phyloP scores from a whole-genome alignment of 2,797 vertebrate genomes.

The Gymnothorax javanicus region DNA sequence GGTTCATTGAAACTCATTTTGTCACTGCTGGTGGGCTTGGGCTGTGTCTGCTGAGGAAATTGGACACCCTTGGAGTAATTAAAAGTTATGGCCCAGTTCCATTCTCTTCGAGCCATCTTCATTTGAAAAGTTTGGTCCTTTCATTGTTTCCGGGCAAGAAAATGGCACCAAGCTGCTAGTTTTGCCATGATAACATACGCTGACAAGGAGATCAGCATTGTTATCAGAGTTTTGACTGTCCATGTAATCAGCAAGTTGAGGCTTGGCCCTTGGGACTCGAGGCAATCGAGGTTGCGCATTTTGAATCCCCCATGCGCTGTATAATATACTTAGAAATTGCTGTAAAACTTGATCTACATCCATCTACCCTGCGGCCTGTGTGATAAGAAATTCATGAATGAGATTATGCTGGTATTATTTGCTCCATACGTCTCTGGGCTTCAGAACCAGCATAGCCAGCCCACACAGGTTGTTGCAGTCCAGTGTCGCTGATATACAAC shows the following conservation, averaged over 20 bases:
- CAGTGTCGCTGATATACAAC: neutral
- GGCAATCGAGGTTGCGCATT: neutral
- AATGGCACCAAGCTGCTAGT: neutral
- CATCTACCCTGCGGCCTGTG: neutral
- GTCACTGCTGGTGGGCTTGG: neutral
- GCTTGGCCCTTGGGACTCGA: neutral
- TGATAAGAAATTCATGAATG: neutral
- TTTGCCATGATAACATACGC: neutral
- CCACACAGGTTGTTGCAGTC: neutral
- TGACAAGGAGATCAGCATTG: neutral
- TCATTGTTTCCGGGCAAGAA: neutral
- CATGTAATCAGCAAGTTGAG: neutral
- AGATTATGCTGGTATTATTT: neutral
- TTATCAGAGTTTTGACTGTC: neutral
- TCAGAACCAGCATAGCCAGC: neutral
- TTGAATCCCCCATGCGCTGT: neutral
- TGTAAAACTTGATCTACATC: neutral
- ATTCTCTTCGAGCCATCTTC: neutral
- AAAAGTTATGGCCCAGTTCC: slow-evolving; percentile 2
- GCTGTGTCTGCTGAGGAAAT: neutral
- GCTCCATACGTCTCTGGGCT: neutral
- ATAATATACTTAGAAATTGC: neutral
- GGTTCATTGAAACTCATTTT: neutral
- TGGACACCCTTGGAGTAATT: neutral
- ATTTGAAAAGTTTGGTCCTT: neutral